Conservation (phyloP, 64 coral and sea anemone genomes). For the Dendrophyllia cribrosa region DNA sequence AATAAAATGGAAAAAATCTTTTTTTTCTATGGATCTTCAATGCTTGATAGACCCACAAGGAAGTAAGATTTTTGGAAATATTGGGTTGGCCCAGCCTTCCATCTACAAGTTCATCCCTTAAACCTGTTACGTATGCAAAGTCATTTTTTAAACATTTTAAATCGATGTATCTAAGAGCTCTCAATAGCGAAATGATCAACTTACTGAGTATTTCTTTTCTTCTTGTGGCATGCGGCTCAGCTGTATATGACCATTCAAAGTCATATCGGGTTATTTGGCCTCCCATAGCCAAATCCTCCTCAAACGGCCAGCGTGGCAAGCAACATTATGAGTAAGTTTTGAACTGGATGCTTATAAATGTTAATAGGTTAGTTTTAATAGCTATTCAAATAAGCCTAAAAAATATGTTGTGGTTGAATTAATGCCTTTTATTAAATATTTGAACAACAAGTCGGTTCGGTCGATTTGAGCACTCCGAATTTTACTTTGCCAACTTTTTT, state of each 20-base stretch:
- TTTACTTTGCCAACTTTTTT: too few species aligned
- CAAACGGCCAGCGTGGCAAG: neutral
- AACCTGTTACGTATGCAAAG: neutral
- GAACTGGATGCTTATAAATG: too few species aligned
- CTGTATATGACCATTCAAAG: conserved; percentile 85
- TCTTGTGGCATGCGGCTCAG: conserved; percentile 78
- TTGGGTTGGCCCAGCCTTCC: too few species aligned
- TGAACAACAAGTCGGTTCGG: too few species aligned
- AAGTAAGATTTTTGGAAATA: too few species aligned
- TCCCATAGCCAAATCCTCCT: conserved; percentile 22
- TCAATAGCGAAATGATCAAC: neutral
- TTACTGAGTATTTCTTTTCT: conserved; percentile 83
- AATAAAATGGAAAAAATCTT: too few species aligned
- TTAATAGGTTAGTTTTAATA: neutral
- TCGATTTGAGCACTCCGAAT: too few species aligned
- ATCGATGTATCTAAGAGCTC: too few species aligned
- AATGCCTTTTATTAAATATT: neutral
- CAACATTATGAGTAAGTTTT: too few species aligned
- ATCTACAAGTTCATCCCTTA: too few species aligned
- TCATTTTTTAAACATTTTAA: neutral
- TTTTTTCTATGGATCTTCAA: too few species aligned
- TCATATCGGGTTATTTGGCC: conserved; percentile 57
- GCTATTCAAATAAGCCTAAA: neutral
- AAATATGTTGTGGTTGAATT: neutral
- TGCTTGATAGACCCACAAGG: too few species aligned